A percentile compares a stretch with the other conserved stretches of the same genome.
Conservation (phyloP, 2,113 vertebrate genomes). For the Electrona antarctica region DNA sequence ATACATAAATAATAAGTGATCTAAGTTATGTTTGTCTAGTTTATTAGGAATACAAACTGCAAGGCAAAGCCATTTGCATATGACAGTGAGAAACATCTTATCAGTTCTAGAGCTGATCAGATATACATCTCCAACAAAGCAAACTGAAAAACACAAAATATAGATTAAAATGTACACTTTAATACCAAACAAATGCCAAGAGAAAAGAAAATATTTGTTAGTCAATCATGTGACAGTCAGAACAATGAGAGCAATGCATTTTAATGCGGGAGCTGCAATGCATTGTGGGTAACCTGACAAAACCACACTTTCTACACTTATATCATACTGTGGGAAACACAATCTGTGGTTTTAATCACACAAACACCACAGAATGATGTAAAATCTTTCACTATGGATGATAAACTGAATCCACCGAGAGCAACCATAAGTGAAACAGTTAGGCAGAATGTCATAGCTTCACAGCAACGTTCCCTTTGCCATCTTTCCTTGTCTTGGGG, state of each 20-base stretch:
- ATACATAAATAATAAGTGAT: too few species aligned
- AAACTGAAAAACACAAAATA: constrained; percentile 79
- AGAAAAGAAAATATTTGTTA: background rate
- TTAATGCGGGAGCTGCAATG: constrained; percentile 56
- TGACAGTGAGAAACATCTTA: constrained; percentile 67
- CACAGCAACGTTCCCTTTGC: rapidly evolving
- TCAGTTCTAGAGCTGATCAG: constrained; percentile 90
- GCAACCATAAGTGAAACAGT: constrained; percentile 28
- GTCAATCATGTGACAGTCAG: background rate
- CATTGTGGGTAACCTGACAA: constrained; percentile 63
- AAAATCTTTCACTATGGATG: rapidly evolving
- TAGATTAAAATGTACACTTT: background rate
- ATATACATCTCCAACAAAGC: constrained; percentile 94
- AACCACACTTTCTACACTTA: background rate
- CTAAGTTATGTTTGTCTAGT: too few species aligned
- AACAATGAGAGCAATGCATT: background rate
- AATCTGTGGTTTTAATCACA: rapidly evolving
- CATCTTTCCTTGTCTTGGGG: constrained; percentile 93
- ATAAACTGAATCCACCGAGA: rapidly evolving
- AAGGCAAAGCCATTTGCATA: background rate
- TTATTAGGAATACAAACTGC: too few species aligned
- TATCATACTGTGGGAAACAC: rapidly evolving
- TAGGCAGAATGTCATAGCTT: rapidly evolving
- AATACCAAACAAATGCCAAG: background rate
- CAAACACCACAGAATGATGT: rapidly evolving